These are phyloP conservation scores for Pangasius krempfi DNA, from an alignment of 2,797 vertebrate genomes.

Conservation along the genomic window DNA sequence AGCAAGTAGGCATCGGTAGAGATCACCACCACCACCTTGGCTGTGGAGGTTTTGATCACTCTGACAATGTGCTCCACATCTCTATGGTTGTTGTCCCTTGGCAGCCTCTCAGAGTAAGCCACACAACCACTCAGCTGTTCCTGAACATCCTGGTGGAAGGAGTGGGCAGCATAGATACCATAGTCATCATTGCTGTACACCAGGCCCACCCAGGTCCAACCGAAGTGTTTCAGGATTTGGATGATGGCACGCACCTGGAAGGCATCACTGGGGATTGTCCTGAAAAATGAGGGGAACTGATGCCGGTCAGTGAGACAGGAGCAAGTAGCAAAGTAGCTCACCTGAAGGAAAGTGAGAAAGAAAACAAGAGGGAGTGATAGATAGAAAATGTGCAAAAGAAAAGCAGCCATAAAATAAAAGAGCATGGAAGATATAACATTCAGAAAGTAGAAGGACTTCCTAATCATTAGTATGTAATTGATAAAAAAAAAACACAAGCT, in stretches of 20 bases:
- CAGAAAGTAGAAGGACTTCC: not conserved
- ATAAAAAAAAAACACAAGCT: no score
- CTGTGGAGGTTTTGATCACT: slow-evolving; percentile 52
- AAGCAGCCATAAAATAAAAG: not conserved
- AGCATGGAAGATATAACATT: not conserved
- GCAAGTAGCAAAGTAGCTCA: slow-evolving; percentile 60
- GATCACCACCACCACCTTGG: slow-evolving; percentile 55
- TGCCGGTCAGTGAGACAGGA: slow-evolving; percentile 58
- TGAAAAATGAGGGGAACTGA: slow-evolving; percentile 58
- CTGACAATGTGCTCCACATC: slow-evolving; percentile 47
- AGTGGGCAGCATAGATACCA: slow-evolving; percentile 65
- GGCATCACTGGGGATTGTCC: slow-evolving; percentile 57
- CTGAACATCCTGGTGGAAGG: slow-evolving; percentile 59
- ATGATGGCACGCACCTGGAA: slow-evolving; percentile 65
- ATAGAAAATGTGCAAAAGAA: not conserved
- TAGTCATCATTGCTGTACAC: slow-evolving; percentile 74
- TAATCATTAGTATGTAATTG: not conserved
- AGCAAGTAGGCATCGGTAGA: slow-evolving; percentile 53
- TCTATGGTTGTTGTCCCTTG: slow-evolving; percentile 52
- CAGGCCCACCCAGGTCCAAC: slow-evolving; percentile 73
- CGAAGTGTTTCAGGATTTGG: slow-evolving; percentile 67
- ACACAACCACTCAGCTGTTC: slow-evolving; percentile 58
- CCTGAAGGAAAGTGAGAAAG: slow-evolving; percentile 19
- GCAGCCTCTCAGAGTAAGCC: slow-evolving; percentile 68
- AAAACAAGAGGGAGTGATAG: not conserved